Base-by-base conservation (phyloP, 2,888 invertebrate genomes). In the Hypomecis atomaria region DNA sequence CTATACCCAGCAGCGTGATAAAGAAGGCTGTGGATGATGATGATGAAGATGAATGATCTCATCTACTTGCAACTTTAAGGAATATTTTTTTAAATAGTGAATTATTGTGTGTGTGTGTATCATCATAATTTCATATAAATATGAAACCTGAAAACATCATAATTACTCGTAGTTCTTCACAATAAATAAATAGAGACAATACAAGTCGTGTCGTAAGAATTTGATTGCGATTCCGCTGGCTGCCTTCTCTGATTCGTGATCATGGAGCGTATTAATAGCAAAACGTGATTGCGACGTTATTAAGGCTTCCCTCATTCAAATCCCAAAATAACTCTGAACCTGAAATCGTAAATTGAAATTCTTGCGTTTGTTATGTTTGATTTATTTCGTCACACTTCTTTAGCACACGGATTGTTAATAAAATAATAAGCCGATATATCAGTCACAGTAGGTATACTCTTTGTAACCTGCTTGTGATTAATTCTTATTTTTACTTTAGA, bases 301-400 rank as follows among this genome's bases (percentile, higher is more conserved):
- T 45, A 59, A 50, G 56, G 59, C 44, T 56, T 58, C 55, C 40
- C 6, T 48, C 33, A 47, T 63, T 62, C 34, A 10, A 11, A 48
- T 47, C 36, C 13, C 34, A 5, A 55, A 55, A 55, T 52, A 52
- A 37, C 55, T 55, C 10, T 40, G 38, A 38, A 47, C 3, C 37
- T 33, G 38, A n/a, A 40, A 40, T 13, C 48, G 11, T 5, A 42
- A 50, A 47, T 47, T 47, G 47, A 33, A 47, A 23, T 47, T 33
- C 33, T 10, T 33, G 13, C 45, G 33, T 34, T 10, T 34, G 10
- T 49, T 11, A 49, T 11, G 9, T 49, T 48, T 49, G 49, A 36
- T 4, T 48, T 36, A 9, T 38, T 38, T 38, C 9, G 1, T 3
- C 9, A 23, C 1, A 23, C 23, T 23, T 23, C 23, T 3, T 1